Evolutionary conservation across 2,888 invertebrate species (phyloP).

Genomic region (Drosophila mayaguana): DNA sequence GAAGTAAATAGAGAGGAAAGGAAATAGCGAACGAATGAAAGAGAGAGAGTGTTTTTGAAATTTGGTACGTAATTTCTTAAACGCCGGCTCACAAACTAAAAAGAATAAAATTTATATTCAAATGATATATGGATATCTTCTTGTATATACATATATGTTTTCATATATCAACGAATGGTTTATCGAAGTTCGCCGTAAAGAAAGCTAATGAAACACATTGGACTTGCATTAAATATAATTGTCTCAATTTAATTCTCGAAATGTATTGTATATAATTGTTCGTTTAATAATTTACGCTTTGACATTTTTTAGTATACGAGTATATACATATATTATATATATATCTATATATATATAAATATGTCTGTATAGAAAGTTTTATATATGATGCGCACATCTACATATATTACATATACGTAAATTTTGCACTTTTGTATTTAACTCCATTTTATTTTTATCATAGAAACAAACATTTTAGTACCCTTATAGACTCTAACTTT

Average conservation of each 20-base stretch:
- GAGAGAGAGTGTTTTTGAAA: too few relatives aligned
- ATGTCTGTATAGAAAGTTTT: conserved; percentile 17
- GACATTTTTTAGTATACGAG: conserved; percentile 46
- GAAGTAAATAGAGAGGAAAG: background rate
- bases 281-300: conserved; percentile 36
- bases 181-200: background rate
- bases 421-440: conserved; percentile 16
- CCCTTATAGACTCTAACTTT: background rate
- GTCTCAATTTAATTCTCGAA: conserved; percentile 50
- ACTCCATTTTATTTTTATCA: background rate
- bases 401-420: too few relatives aligned
- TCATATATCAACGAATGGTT: background rate
- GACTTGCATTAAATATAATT: conserved; percentile 44
- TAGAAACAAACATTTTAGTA: conserved; percentile 3
- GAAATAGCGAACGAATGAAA: background rate
- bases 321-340: conserved; percentile 24
- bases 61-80: too few relatives aligned
- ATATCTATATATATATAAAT: conserved; percentile 13
- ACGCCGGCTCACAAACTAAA: too few relatives aligned
- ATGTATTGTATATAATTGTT: conserved; percentile 55
- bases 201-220: background rate
- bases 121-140: too few relatives aligned
- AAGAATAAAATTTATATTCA: background rate
- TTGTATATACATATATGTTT: background rate
- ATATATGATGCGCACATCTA: conserved; percentile 17